Percentiles rank a stretch among this genome's conserved stretches.
Conservation (phyloP, 1,140 invertebrate species). For the Aphis gossypii region DNA sequence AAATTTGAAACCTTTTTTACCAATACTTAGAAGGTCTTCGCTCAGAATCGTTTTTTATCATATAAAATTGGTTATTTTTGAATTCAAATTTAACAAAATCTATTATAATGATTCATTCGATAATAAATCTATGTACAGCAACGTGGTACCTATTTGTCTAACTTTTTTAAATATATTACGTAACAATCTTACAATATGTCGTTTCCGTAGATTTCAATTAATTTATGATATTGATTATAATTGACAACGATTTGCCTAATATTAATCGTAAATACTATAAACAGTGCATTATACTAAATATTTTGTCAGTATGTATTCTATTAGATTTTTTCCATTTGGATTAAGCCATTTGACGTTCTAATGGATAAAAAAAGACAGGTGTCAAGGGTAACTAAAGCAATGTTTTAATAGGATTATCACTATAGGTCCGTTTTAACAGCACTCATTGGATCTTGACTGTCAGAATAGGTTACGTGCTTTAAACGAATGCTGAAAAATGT, state of each 20-base stretch:
- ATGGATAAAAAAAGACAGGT: background rate
- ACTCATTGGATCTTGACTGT: background rate
- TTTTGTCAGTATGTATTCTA: background rate
- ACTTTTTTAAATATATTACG: no score
- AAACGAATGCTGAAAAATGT: background rate
- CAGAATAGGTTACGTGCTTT: background rate
- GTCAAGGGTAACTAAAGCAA: conserved; percentile 25
- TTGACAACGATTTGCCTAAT: background rate
- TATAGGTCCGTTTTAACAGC: background rate
- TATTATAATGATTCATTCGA: no score
- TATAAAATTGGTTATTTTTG: no score
- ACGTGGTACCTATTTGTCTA: no score
- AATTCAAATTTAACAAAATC: no score
- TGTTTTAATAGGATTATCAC: conserved; percentile 30
- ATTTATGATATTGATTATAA: background rate
- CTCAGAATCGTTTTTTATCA: no score
- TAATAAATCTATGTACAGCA: no score
- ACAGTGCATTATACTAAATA: background rate
- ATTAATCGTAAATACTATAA: background rate
- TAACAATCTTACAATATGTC: background rate
- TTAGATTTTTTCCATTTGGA: background rate
- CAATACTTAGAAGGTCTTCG: no score
- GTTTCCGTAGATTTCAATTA: background rate
- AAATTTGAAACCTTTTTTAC: no score
- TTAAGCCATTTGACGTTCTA: background rate